Base-by-base conservation (phyloP, 2,113 vertebrate species). In the Lontra canadensis region DNA sequence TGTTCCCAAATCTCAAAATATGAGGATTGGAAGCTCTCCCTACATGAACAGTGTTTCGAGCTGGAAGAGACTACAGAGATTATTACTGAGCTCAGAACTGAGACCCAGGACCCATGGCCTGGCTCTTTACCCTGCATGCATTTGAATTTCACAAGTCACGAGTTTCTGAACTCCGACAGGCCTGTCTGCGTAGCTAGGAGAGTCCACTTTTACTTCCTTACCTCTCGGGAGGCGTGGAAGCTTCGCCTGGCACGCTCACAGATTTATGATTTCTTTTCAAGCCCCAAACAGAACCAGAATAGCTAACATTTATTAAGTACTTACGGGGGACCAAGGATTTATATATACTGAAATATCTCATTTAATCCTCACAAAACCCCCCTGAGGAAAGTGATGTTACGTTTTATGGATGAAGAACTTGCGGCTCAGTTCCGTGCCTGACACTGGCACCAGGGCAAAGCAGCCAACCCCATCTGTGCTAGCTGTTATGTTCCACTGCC, bases 251-350 rank as follows among this genome's bases (percentile, higher is more conserved):
- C 36, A 11, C 23, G 74, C 15, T 44, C 59, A 79, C 23, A 63
- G 23, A 80, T 42, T 42, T 86, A 47, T 57, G 63, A 20, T 47
- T 95, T 78, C 15, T 92, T 94, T 93, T 89, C 44, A 97, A 94
- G 57, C 57, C 65, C 74, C 81, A 39, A 76, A 47, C 23, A 94
- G 93, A 59, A 93, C 87, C 29, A 47, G 67, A 79, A 73, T 74
- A 90, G 61, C 67, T 93, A 47, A 78, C 7, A 7, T 81, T 84
- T 87, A 69, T 9, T 78, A 88, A 69, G 36, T 81, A n/a, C 61
- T 94, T 74, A 57, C 82, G 36, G 49, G 61, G 61, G 76, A 49
- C 90, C 67, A 73, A 47, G 18, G 29, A 76, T 82, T 81, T 55
- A 52, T 18, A 71, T 63, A 44, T 55, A 78, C 31, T 57, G 59